Percentiles rank a stretch among this genome's conserved stretches.
Evolutionary conservation across 2,797 vertebrate species (phyloP).

Genomic region (Pangasius krempfi): DNA sequence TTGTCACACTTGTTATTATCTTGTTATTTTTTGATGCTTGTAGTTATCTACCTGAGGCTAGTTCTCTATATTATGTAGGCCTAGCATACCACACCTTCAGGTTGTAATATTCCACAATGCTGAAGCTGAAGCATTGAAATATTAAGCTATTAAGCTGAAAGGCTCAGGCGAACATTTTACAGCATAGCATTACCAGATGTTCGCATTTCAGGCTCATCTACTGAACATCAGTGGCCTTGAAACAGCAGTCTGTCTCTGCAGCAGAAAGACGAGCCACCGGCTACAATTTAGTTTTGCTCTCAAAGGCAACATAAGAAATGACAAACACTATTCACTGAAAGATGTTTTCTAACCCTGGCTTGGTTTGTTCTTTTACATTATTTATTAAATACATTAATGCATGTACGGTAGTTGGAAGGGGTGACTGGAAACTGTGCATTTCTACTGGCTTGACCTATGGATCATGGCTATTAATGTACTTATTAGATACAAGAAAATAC

Average conservation of each 20-base stretch:
- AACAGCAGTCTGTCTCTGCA: conserved; percentile 26
- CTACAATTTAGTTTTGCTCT: conserved; percentile 35
- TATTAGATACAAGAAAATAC: neutral
- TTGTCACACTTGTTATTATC: neutral
- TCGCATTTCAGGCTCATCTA: conserved; percentile 26
- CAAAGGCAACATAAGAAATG: conserved; percentile 28
- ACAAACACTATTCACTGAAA: conserved; percentile 16
- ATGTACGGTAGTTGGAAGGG: neutral
- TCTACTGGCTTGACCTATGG: neutral
- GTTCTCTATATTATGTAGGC: neutral
- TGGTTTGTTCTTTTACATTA: conserved; percentile 19
- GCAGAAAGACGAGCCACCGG: conserved; percentile 27
- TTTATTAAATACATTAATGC: neutral
- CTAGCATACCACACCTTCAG: neutral
- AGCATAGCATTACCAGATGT: conserved; percentile 32
- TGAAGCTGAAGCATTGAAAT: conserved; percentile 46
- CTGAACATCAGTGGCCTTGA: conserved; percentile 19
- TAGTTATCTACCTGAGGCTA: neutral
- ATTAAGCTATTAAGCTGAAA: conserved; percentile 56
- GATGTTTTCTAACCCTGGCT: conserved; percentile 24
- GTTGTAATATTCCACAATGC: conserved; percentile 37
- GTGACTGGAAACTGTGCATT: neutral
- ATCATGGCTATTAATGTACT: neutral
- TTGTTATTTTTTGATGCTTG: neutral
- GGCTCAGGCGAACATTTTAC: conserved; percentile 37